A percentile compares a stretch with the other conserved stretches of the same genome.
These are phyloP conservation scores for Antigone vipio DNA, from an alignment of 2,113 vertebrate species.

Conservation along the genomic window DNA sequence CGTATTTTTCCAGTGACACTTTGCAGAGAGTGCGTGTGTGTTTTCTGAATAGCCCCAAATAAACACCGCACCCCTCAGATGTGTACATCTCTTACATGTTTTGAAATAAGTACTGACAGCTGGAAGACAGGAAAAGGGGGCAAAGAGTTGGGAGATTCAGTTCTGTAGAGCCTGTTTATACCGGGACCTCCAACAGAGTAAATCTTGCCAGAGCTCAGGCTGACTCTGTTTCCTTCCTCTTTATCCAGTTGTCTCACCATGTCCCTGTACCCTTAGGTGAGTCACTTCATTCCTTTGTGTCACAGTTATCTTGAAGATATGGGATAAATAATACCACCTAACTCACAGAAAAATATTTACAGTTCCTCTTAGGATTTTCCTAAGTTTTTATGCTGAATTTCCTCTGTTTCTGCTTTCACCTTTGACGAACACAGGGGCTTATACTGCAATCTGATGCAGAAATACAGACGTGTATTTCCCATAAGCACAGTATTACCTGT, in stretches of 20 bases:
- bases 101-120: neutral
- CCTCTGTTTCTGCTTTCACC: neutral
- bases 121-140: neutral
- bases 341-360: neutral
- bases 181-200: neutral
- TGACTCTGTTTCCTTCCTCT: neutral
- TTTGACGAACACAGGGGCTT: neutral
- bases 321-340: neutral
- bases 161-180: neutral
- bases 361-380: neutral
- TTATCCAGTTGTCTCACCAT: neutral
- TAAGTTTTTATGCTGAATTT: neutral
- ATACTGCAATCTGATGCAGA: neutral
- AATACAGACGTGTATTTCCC: neutral
- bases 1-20: constrained; percentile 5
- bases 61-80: neutral
- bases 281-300: neutral
- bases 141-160: neutral
- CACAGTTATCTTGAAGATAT: neutral
- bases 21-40: neutral
- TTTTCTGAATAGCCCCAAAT: neutral
- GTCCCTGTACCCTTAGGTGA: neutral
- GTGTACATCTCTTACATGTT: neutral
- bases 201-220: neutral
- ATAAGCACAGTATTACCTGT: neutral